A percentile compares a stretch with the other conserved stretches of the same genome.
phyloP scores from a whole-genome alignment of 2,888 invertebrate genomes.

The Chymomyza caudatula region DNA sequence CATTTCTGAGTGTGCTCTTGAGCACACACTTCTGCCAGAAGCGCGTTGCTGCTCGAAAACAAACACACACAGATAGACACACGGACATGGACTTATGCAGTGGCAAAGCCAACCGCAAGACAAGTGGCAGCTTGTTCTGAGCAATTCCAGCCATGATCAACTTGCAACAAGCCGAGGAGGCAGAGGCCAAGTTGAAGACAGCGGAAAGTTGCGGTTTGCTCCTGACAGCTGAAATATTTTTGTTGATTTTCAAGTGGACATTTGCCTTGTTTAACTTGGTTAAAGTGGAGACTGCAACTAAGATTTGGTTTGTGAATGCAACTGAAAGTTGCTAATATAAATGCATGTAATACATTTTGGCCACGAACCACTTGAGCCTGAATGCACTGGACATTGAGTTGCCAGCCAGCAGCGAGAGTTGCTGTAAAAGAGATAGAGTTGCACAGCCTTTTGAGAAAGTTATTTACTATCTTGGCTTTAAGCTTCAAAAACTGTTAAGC shows the following conservation, averaged over 20 bases:
- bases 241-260: slow-evolving; percentile 58
- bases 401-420: background rate
- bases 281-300: slow-evolving; percentile 28
- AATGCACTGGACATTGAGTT: background rate
- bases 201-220: slow-evolving; percentile 35
- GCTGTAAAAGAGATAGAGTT: too few species aligned
- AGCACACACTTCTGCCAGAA: background rate
- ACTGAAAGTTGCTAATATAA: slow-evolving; percentile 54
- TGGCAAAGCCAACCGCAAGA: background rate
- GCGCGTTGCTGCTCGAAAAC: background rate
- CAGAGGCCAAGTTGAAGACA: slow-evolving; percentile 13
- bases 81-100: background rate
- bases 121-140: background rate
- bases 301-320: background rate
- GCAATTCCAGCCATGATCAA: background rate
- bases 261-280: slow-evolving; percentile 34
- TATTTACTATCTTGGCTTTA: too few species aligned
- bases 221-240: slow-evolving; percentile 54
- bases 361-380: slow-evolving; percentile 31
- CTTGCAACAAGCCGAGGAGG: slow-evolving; percentile 14
- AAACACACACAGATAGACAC: background rate
- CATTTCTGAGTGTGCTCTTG: background rate
- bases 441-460: too few species aligned
- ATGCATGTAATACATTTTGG: slow-evolving; percentile 55
- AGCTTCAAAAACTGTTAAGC: too few species aligned